Evolutionary conservation across 2,888 invertebrate species (phyloP), one percentile per base, ranked within the genome.

Genomic region (Bombyx huttoni): DNA sequence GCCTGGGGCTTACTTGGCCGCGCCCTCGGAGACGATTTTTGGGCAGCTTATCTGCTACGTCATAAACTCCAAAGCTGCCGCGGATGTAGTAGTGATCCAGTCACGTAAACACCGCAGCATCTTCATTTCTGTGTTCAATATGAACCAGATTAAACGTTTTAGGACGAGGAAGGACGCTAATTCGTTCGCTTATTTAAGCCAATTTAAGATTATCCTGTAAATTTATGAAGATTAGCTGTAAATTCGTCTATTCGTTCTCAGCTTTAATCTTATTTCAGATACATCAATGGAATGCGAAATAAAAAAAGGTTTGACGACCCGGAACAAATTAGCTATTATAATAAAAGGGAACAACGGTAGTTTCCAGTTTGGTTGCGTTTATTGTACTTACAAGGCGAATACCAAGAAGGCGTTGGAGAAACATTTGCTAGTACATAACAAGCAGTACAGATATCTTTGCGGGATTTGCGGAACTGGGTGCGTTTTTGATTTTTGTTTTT

Each of bases 241-340:
- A 47, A 47, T n/a, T 9, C 8, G 13, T 13, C n/a, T 5, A 14
- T 10, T 14, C 14, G 9, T 13, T 47, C 24, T 24, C 12, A 47
- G 13, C 12, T 47, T 10, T 13, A 47, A 14, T 33, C 49, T 50
- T 55, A 14, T 64, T 65, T 46, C 60, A 67, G 64, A 62, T 49
- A 49, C 14, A 47, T 57, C 64, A 13, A 67, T 80, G 68, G 78
- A 81, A 52, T 62, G 66, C 53, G 64, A 74, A 46, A 59, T 81
- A 49, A 79, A 79, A 56, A 67, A 71, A 24, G 78, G 73, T 59
- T 61, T 78, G 65, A 89, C 92, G 60, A 92, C 94, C 0, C 92
- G 93, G 68, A 94, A 92, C 47, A 94, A 93, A 8, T 91, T 94
- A 70, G 94, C 94, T 3, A 91, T 92, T 65, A 93, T 94, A 53